phyloP scores from a whole-genome alignment of 92 coral and sea anemone genomes.

The Virgularia gustaviana region DNA sequence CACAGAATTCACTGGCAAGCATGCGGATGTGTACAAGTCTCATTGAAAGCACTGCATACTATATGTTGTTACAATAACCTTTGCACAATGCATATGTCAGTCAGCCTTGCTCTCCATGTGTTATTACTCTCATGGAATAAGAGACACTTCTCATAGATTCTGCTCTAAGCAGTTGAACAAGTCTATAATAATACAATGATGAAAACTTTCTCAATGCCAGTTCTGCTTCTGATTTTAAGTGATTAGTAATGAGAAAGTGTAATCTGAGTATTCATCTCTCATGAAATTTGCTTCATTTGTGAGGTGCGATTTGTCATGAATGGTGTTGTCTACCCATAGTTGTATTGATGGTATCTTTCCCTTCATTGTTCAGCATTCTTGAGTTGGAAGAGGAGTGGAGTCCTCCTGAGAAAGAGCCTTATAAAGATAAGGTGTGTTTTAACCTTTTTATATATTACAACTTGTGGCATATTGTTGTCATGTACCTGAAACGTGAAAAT shows the following conservation, averaged over 20 bases:
- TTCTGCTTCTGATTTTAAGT: slow-evolving; percentile 84
- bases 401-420: slow-evolving; percentile 71
- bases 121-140: too few species aligned
- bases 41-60: too few species aligned
- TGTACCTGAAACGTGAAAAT: not conserved
- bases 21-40: too few species aligned
- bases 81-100: too few species aligned
- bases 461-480: not conserved
- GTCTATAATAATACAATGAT: too few species aligned
- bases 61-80: too few species aligned
- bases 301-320: not conserved
- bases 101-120: too few species aligned
- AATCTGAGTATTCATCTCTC: not conserved
- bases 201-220: slow-evolving; percentile 78
- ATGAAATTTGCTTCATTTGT: not conserved
- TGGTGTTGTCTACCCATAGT: not conserved
- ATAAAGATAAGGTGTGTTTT: slow-evolving; percentile 65
- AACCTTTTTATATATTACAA: not conserved
- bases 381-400: slow-evolving; percentile 76
- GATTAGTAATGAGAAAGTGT: slow-evolving; percentile 49
- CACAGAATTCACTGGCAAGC: too few species aligned
- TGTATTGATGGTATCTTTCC: not conserved
- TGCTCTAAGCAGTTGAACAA: too few species aligned
- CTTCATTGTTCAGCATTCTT: slow-evolving; percentile 47
- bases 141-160: too few species aligned